Evolutionary conservation across 1,140 invertebrate genomes (phyloP).

Genomic region (Drosophila lowei): DNA sequence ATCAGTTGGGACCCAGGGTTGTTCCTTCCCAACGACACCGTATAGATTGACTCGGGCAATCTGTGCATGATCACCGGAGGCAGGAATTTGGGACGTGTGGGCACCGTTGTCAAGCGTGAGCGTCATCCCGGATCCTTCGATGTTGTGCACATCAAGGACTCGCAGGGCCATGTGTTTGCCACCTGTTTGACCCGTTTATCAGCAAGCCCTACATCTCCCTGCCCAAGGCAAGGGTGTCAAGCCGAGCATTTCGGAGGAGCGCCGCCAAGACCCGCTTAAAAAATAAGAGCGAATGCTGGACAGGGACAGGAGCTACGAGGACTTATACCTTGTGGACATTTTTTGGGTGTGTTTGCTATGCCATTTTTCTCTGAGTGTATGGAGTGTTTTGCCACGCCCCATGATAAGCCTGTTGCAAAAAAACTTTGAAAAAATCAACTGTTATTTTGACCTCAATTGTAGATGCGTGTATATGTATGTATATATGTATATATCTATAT

Average conservation of each 20-base stretch:
- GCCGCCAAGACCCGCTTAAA: constrained; percentile 88
- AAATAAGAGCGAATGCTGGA: constrained; percentile 32
- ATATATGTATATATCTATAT: constrained; percentile 2
- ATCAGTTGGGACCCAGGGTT: constrained; percentile 94
- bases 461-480: not conserved
- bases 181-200: constrained; percentile 98
- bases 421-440: too few relatives aligned
- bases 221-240: constrained; percentile 98
- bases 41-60: constrained; percentile 97
- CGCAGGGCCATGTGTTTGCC: constrained; percentile 97
- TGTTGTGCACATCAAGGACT: constrained; percentile 99
- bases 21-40: constrained; percentile 98
- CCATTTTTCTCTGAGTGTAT: too few relatives aligned
- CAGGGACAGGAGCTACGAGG: constrained; percentile 53
- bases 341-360: too few relatives aligned
- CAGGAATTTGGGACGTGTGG: constrained; percentile 99
- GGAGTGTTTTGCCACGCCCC: too few relatives aligned
- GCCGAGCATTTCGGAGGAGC: constrained; percentile 98
- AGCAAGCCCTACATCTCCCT: constrained; percentile 98
- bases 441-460: not conserved
- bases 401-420: too few relatives aligned
- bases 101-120: constrained; percentile 97
- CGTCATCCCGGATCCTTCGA: constrained; percentile 99
- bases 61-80: constrained; percentile 99
- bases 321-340: constrained; percentile 60